These are phyloP conservation scores for Machaerirhynchus nigripectus DNA, from an alignment of 2,113 vertebrate genomes.

Conservation along the genomic window DNA sequence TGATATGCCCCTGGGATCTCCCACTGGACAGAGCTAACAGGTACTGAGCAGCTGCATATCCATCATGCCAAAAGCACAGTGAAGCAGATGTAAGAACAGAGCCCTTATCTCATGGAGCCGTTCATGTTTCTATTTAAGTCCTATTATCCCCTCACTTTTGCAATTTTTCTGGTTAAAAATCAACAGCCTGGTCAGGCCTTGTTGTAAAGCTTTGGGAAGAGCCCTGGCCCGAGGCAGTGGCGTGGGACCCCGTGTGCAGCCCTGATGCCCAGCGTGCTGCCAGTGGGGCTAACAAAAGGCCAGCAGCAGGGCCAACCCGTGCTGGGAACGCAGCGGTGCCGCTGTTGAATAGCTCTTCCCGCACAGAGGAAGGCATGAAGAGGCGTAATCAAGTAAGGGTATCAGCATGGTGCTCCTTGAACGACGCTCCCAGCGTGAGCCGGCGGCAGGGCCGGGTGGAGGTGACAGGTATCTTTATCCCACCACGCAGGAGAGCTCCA, in stretches of 20 bases:
- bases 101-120: neutral
- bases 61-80: neutral
- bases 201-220: neutral
- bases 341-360: slow-evolving; percentile 29
- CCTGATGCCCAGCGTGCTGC: neutral
- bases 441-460: slow-evolving; percentile 68
- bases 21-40: neutral
- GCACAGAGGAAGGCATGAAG: slow-evolving; percentile 50
- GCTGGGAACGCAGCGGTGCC: neutral
- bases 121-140: neutral
- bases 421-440: slow-evolving; percentile 75
- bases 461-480: slow-evolving; percentile 84
- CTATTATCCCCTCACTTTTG: neutral
- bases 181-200: neutral
- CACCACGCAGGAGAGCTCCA: slow-evolving; percentile 70
- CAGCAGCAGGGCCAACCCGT: slow-evolving; percentile 28
- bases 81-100: neutral
- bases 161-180: neutral
- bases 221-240: rapidly evolving
- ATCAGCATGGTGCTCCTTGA: slow-evolving; percentile 85
- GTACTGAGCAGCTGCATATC: neutral
- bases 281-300: slow-evolving; percentile 48
- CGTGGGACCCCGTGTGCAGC: rapidly evolving
- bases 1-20: neutral
- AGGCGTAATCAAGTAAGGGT: slow-evolving; percentile 86